Base-by-base conservation (phyloP, 2,888 invertebrate species). In the Melinaea marsaeus region DNA sequence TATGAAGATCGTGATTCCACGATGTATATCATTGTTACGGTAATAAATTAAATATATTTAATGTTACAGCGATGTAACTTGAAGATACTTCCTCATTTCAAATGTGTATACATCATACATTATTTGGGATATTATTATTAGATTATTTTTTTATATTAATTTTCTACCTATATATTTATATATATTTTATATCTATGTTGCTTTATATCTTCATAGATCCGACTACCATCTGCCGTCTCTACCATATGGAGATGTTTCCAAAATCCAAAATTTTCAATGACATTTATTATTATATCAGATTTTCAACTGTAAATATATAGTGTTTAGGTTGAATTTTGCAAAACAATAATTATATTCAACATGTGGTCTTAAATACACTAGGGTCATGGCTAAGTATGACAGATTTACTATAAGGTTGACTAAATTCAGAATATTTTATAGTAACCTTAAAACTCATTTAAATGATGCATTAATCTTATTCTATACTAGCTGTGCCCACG, bases 361-460 rank as follows among this genome's bases (percentile, higher is more conserved):
- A 71, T 71, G 54, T 70, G 66, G 64, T 64, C 65, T 69, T 57
- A 71, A 67, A 63, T 63, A 72, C 71, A 68, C 63, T 68, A 68
- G 75, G 76, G 76, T 79, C 79, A 78, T 65, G 79, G 75, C 71
- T 75, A 70, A 66, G 64, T 47, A 65, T 69, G 69, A 70, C 71
- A 67, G 54, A 58, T 47, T 32, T 35, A 34, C 48, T 54, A 34
- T 54, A 42, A 57, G 13, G 37, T 61, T 64, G 46, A 57, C 58
- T 64, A 63, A 56, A 51, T 58, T 63, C 11, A 59, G 37, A 45
- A 51, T 54, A 60, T 46, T 55, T 46, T 51, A 45, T 42, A 42
- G n/a, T 3, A 42, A 9, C 42, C 42, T 42, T 42, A 11, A 42
- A 42, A 42, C 6, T 42, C 6, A n/a, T n/a, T 5, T 2, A 11